A percentile compares a stretch with the other conserved stretches of the same genome.
These are phyloP conservation scores for Microctenopoma lineatum DNA, from an alignment of 2,797 vertebrate species.

Conservation along the genomic window DNA sequence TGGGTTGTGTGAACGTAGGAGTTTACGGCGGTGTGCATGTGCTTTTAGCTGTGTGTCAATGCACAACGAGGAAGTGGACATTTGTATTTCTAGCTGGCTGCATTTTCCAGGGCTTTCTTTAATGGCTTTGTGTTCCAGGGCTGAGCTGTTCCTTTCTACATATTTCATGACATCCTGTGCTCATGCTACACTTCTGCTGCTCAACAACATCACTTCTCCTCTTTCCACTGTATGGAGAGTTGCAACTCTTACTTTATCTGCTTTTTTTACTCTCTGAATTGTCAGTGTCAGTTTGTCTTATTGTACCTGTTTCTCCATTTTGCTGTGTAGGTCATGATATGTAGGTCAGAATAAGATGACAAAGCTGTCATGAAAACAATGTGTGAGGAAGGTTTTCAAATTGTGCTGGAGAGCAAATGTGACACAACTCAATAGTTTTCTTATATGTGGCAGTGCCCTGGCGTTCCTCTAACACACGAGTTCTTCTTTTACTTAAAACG, in stretches of 20 bases:
- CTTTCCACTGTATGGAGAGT: conserved; percentile 37
- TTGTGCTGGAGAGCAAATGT: conserved; percentile 18
- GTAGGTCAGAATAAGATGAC: conserved; percentile 49
- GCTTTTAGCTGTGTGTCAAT: conserved; percentile 33
- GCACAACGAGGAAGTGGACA: conserved; percentile 61
- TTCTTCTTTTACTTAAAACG: conserved; percentile 28
- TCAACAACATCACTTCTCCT: conserved; percentile 53
- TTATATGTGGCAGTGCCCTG: conserved; percentile 8
- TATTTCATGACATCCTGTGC: conserved; percentile 81
- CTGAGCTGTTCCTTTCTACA: conserved; percentile 73
- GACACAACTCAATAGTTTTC: conserved; percentile 2
- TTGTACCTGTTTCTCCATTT: conserved; percentile 19
- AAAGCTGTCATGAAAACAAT: conserved; percentile 19
- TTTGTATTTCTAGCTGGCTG: conserved; percentile 76
- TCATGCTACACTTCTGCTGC: conserved; percentile 58
- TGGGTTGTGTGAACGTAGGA: conserved; percentile 6
- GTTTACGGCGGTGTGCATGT: conserved; percentile 9
- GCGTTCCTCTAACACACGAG: conserved; percentile 25
- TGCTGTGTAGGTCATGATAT: conserved; percentile 46
- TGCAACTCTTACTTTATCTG: conserved; percentile 34
- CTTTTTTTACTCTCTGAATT: conserved; percentile 11
- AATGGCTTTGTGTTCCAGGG: conserved; percentile 78
- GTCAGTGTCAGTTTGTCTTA: conserved; percentile 1
- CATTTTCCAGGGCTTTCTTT: conserved; percentile 69
- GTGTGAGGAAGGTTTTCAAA: conserved; percentile 8